Evolutionary conservation across 2,113 vertebrate species (phyloP), one percentile per base, ranked within the genome.

Genomic region (Tursiops truncatus): DNA sequence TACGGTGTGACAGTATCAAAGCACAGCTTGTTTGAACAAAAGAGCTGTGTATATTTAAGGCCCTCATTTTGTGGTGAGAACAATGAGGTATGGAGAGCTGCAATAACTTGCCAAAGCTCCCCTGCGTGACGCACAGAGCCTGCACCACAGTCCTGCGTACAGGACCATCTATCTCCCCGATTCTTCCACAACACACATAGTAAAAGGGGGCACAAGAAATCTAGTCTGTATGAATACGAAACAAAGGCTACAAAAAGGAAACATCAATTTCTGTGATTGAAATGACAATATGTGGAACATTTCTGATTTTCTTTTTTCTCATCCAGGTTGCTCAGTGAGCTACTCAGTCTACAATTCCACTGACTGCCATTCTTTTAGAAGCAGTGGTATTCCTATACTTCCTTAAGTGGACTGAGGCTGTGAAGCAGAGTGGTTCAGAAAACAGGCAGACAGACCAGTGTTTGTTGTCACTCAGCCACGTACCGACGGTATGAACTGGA

Each of bases 401-500:
- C 44, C 23, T 60, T 60, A 38, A 41, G 14, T 53, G 58, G 65
- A 67, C 3, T 1, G 25, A 87, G n/a, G 44, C 50, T 11, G 6
- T 2, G 53, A 53, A 18, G 53, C 15, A 41, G 1, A 50, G 12
- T 9, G 3, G 77, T 36, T 81, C 47, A 50, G 26, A 47, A 65
- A 20, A 73, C 7, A 56, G n/a, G 17, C n/a, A 65, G 56, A 44
- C 41, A 50, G 31, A n/a, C 26, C 11, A 23, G 67, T 10, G 4
- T 23, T 20, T 67, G 28, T 28, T 12, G 47, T 23, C 15, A 36
- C 17, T 82, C 36, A 41, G 47, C 67, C 26, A 17, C 3, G 7
- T 8, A 23, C 12, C 20, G 6, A 1, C 0, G 6, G 3, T 11
- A 20, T 33, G 17, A 77, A 44, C 14, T 33, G 18, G 28, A 21